Evolutionary conservation across 2,797 vertebrate species (phyloP), one percentile per base, ranked within the genome.

Genomic region (Sebastes aleutianus): DNA sequence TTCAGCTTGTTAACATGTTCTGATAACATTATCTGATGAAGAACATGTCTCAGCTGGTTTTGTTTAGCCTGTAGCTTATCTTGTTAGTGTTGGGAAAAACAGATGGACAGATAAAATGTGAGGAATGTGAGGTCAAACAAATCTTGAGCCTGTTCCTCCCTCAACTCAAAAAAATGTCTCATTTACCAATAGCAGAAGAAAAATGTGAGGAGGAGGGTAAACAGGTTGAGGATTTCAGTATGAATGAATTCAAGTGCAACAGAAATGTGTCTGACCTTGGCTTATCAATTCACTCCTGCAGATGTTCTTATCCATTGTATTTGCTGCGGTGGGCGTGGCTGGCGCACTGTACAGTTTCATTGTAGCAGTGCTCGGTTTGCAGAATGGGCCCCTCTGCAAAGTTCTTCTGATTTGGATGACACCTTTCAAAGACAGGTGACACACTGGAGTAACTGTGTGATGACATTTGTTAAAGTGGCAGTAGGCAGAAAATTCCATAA

Each of bases 251-350:
- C 3, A 72, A 57, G 9, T 16, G 7, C 31, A 5, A 1, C 11
- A 39, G 18, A 53, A 36, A 47, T 29, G 4, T 68, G 53, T 74
- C 32, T 85, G 68, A 82, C 53, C 47, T 79, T 54, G 73, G 8
- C 1, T 62, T 31, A n/a, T 78, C 39, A 3, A 20, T 54, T 70
- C 54, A 7, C 70, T 56, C 78, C 80, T 76, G 50, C 83, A 97
- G 96, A 97, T 97, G 96, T 96, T 96, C 87, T 75, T 97, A 36
- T 97, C 96, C 0, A 96, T 97, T 76, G 84, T 83, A 1, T 95
- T 96, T 47, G 95, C 96, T 11, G 95, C 88, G 1, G 79, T 96
- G 58, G 96, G 96, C 4, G 93, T 95, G 8, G 86, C 50, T 0
- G 96, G 96, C 0, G 94, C 93, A 5, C 73, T 95, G 61, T 97